A percentile compares a stretch with the other conserved stretches of the same genome.
phyloP scores from a whole-genome alignment of 2,888 invertebrate species.

The Chydorus sphaericus region DNA sequence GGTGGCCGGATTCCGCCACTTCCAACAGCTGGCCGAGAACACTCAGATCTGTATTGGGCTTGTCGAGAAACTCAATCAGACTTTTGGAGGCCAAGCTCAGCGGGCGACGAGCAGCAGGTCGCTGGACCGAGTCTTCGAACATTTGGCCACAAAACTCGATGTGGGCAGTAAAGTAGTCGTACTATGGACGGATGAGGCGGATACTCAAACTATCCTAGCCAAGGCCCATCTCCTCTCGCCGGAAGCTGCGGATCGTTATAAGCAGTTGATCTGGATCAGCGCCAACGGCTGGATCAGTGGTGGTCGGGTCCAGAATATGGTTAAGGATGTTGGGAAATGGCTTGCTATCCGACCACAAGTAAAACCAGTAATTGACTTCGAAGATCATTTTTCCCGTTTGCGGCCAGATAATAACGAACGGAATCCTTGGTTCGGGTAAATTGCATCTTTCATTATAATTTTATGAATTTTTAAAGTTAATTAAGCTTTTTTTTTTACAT shows the following conservation, averaged over 20 bases:
- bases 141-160: constrained; percentile 18
- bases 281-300: constrained; percentile 3
- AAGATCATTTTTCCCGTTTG: constrained; percentile 21
- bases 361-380: constrained; percentile 20
- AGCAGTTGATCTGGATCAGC: constrained; percentile 5
- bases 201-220: constrained; percentile 17
- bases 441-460: no score
- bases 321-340: neutral
- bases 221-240: neutral
- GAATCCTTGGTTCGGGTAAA: constrained; percentile 33
- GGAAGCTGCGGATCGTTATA: neutral
- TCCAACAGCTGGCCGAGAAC: constrained; percentile 7
- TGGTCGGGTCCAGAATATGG: neutral
- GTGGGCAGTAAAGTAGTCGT: constrained; percentile 21
- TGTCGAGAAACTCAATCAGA: constrained; percentile 5
- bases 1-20: constrained; percentile 1
- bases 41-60: constrained; percentile 6
- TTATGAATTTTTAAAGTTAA: no score
- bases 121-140: neutral
- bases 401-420: constrained; percentile 22
- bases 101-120: neutral
- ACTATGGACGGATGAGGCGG: constrained; percentile 19
- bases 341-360: constrained; percentile 1
- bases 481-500: no score
- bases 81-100: neutral